phyloP scores from a whole-genome alignment of 2,888 invertebrate species.

The Xestoiulus laeticollis region DNA sequence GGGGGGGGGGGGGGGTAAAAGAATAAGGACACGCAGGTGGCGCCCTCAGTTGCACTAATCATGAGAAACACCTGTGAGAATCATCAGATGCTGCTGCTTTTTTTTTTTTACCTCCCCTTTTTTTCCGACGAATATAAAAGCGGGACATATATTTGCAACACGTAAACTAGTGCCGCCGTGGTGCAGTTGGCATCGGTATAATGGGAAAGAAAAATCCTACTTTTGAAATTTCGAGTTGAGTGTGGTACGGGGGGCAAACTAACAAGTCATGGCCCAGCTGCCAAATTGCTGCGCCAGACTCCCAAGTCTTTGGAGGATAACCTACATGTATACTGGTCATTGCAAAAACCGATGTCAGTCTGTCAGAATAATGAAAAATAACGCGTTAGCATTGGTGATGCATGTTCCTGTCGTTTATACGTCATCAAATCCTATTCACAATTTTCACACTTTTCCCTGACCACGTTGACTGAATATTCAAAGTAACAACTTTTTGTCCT shows the following conservation, averaged over 20 bases:
- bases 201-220: background rate
- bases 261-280: conserved; percentile 10
- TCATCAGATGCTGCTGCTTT: background rate
- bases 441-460: no score
- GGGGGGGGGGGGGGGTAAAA: no score
- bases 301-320: background rate
- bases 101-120: background rate
- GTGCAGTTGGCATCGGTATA: background rate
- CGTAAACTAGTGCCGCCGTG: background rate
- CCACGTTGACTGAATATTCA: no score
- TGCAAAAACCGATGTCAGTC: background rate
- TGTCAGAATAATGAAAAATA: no score
- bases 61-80: conserved; percentile 26
- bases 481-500: no score
- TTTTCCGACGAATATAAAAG: background rate
- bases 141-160: background rate
- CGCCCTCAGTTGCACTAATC: conserved; percentile 3
- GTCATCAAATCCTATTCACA: no score
- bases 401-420: no score
- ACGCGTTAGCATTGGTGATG: no score
- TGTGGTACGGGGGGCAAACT: background rate
- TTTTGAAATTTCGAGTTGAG: background rate
- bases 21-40: conserved; percentile 10
- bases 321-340: background rate
- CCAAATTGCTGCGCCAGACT: background rate